Base-by-base conservation (phyloP, 2,888 invertebrate species). In the Athalia cordata region DNA sequence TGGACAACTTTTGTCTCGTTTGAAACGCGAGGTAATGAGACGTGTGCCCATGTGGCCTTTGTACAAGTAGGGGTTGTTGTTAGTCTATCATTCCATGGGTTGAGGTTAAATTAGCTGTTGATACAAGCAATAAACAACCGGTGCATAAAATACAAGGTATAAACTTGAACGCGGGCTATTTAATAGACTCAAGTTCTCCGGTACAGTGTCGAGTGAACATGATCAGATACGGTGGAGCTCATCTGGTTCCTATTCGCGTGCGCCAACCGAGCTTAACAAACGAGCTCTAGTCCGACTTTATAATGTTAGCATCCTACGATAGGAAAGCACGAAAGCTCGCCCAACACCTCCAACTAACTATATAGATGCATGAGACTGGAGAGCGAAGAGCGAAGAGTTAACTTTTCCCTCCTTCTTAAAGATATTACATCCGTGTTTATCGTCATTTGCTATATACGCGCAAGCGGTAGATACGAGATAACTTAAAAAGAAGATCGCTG, bases 241-340 rank as follows among this genome's bases (percentile, higher is more conserved):
- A 75, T 75, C 75, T 75, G 62, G 62, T 75, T 75, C 72, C 72
- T 72, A 72, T 72, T 72, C 72, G 72, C 72, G 72, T 72, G 72
- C 59, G 49, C 66, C 7, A 7, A 52, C 68, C 29, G 29, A n/a
- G 43, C 70, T 70, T 13, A 6, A n/a, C n/a, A 43, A 11, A 66
- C 29, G 49, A 45, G n/a, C 15, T 47, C 13, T 45, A 72, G 59
- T 59, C 7, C 13, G 72, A 59, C 72, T 59, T 47, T 59, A 57
- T 72, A 57, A 59, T 57, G 59, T 47, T 15, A 29, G 47, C 59
- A 6, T 68, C 55, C 11, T 55, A 55, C 50, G 52, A 52, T 55
- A 29, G 52, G 11, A 5, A 15, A 15, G 66, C 66, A 66, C 66
- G 49, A 66, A 66, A 49, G 49, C 66, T 66, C 15, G 13, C 29